Evolutionary conservation across 2,888 invertebrate species (phyloP), one percentile per base, ranked within the genome.

Genomic region (Graphium colonna): DNA sequence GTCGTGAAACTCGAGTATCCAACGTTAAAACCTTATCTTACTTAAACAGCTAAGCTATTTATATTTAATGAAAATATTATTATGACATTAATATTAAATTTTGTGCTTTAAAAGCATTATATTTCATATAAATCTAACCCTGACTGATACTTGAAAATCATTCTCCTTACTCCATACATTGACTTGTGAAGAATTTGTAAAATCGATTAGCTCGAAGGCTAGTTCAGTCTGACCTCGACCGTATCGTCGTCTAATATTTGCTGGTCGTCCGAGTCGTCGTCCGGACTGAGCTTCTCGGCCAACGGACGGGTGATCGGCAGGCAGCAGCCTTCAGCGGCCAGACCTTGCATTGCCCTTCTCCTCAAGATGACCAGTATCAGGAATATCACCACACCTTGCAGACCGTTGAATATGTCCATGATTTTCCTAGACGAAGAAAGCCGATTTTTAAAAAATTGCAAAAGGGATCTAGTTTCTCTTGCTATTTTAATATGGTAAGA

Each of bases 331-430:
- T 82, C 86, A 18, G 70, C 74, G 0, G 90, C 91, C 45, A 93
- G 65, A 1, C 90, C 91, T 44, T 82, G 72, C 45, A 92, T 79
- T 0, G 92, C 92, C 1, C 91, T 82, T 60, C 87, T 90, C 56
- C 93, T 76, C 42, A 92, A 82, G 13, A 92, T 76, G 3, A 93
- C 92, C 47, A 93, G 73, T 16, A 93, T 79, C 18, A 93, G 58
- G 73, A 93, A 93, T 68, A 93, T 92, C 21, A 92, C 75, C 4
- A 93, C 73, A 0, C 94, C 94, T 89, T 93, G 93, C 3, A 93
- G 80, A 21, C 91, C 89, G 78, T 94, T 94, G 65, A 93, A 82
- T 8, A 87, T 86, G 76, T 94, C 93, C 68, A 91, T 91, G 39
- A 93, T 82, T 67, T 88, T 81, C 92, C 93, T 92, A 79, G 60